Conservation (phyloP, 2,797 vertebrate genomes). For the Lates japonicus region DNA sequence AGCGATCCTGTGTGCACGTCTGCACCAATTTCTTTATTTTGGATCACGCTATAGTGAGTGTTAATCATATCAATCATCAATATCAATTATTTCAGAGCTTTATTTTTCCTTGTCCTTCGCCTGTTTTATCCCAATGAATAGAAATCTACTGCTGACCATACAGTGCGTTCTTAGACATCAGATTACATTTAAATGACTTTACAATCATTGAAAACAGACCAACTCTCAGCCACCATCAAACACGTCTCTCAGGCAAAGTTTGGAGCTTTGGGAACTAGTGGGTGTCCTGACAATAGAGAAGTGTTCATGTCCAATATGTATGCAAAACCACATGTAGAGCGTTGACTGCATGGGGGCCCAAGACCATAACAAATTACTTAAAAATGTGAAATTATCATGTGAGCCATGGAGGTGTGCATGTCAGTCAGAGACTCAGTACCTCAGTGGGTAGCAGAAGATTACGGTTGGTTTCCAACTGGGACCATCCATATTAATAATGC, state of each 20-base stretch:
- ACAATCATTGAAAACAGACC: too few species aligned
- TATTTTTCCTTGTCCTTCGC: background rate
- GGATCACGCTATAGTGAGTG: background rate
- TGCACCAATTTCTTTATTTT: background rate
- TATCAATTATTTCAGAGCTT: background rate
- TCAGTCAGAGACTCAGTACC: constrained; percentile 15
- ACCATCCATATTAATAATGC: constrained; percentile 52
- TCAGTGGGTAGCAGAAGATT: constrained; percentile 39
- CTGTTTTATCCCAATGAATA: background rate
- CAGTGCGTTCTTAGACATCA: background rate
- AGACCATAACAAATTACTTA: background rate
- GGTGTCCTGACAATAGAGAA: background rate
- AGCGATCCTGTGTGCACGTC: background rate
- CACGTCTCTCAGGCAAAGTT: background rate
- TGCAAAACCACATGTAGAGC: background rate
- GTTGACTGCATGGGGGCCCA: background rate
- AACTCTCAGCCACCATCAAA: background rate
- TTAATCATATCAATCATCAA: background rate
- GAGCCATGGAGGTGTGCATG: constrained; percentile 2
- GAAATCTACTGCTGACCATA: background rate
- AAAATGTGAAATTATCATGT: constrained; percentile 2
- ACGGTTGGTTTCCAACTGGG: constrained; percentile 3
- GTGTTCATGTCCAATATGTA: background rate
- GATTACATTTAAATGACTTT: background rate
- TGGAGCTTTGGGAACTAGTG: background rate